Evolutionary conservation across 1,140 invertebrate species (phyloP).

Genomic region (Gryllus bimaculatus): DNA sequence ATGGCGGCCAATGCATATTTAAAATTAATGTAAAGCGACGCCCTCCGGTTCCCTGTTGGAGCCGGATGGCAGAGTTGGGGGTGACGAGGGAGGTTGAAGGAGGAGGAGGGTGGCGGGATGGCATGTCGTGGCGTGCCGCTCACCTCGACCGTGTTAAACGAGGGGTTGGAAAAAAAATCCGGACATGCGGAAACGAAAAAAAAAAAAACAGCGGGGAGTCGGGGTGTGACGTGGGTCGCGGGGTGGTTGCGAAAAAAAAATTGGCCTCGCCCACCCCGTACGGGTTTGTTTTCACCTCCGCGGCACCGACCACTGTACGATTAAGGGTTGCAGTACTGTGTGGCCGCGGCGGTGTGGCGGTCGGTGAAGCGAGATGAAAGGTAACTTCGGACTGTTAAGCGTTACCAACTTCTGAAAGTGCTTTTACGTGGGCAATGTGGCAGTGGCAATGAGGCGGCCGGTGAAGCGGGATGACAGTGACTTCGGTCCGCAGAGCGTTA

Average conservation of each 20-base stretch:
- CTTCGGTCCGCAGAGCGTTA: no score
- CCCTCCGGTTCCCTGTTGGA: background rate
- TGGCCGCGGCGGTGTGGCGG: no score
- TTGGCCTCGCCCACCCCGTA: background rate
- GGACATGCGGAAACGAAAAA: background rate
- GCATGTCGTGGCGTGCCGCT: background rate
- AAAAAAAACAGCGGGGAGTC: background rate
- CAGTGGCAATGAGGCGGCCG: no score
- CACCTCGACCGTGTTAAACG: background rate
- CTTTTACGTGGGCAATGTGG: no score
- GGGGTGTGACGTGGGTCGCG: background rate
- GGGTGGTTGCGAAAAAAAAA: background rate
- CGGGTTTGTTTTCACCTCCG: background rate
- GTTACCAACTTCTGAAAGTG: no score
- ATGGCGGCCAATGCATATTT: background rate
- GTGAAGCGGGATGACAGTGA: no score
- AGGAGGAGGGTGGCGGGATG: background rate
- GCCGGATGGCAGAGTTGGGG: background rate
- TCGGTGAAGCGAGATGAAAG: no score
- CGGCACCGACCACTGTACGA: background rate
- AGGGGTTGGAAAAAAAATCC: background rate
- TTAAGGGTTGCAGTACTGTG: no score
- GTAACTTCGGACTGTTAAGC: no score
- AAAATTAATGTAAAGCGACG: background rate
- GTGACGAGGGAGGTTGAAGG: background rate